Percentiles rank a stretch among this genome's conserved stretches.
Conservation (phyloP, 2,797 vertebrate species). For the Ammospiza maritima region DNA sequence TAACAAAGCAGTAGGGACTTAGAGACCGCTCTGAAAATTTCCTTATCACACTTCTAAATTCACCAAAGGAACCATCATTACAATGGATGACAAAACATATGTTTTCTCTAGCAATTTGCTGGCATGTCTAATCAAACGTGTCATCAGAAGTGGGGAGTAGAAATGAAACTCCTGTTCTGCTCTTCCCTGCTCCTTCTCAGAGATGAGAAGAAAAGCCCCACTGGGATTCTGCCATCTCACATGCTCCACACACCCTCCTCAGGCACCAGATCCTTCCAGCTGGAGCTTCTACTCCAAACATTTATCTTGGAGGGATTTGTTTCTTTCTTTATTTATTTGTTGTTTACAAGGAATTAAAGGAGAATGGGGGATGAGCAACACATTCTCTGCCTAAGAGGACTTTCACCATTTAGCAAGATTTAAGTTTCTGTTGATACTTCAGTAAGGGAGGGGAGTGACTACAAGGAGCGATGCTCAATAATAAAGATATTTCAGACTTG, state of each 20-base stretch:
- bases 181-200: slow-evolving; percentile 1
- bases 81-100: neutral
- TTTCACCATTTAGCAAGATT: neutral
- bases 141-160: neutral
- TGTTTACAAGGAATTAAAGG: neutral
- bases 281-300: neutral
- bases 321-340: neutral
- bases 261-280: neutral
- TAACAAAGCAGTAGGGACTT: slow-evolving; percentile 17
- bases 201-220: neutral
- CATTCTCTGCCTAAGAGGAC: neutral
- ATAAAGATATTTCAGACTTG: neutral
- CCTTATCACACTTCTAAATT: neutral
- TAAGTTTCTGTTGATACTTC: neutral
- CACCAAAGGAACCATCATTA: neutral
- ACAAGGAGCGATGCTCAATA: rapidly evolving
- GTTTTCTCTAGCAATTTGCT: neutral
- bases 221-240: neutral
- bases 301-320: neutral
- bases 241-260: neutral
- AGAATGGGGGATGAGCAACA: neutral
- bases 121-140: neutral
- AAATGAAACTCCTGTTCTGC: neutral
- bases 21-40: neutral
- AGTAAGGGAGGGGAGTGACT: neutral